A percentile compares a stretch with the other conserved stretches of the same genome.
These are phyloP conservation scores for Caiman crocodilus DNA, from an alignment of 2,797 vertebrate species.

Conservation along the genomic window DNA sequence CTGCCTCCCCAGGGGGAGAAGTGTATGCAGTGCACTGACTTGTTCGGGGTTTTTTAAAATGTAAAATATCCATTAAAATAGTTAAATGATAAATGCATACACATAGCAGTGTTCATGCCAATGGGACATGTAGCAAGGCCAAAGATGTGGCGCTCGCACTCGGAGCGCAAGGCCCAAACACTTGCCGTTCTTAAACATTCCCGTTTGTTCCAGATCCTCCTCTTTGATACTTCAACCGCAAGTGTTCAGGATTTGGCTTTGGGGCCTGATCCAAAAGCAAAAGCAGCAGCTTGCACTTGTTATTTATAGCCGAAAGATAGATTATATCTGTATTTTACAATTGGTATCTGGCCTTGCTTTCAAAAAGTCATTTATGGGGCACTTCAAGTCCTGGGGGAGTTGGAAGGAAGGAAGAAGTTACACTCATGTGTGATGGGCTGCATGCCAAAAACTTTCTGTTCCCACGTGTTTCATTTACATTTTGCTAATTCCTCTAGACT, in stretches of 20 bases:
- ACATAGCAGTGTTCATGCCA: neutral
- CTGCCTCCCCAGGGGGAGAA: neutral
- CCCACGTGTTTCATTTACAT: neutral
- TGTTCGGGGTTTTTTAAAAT: neutral
- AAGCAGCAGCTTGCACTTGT: neutral
- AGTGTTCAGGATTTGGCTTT: neutral
- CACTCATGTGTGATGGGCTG: neutral
- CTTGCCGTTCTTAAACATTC: neutral
- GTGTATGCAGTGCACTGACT: neutral
- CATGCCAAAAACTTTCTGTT: neutral
- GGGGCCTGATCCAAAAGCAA: neutral
- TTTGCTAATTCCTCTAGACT: accelerated
- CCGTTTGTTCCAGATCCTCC: neutral
- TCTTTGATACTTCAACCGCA: neutral
- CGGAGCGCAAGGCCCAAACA: neutral
- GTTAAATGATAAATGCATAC: neutral
- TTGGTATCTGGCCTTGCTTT: neutral
- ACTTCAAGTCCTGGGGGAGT: neutral
- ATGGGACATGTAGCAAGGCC: neutral
- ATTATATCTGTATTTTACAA: neutral
- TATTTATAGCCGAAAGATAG: neutral
- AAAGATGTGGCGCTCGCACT: neutral
- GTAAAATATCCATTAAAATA: neutral
- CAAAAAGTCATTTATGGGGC: neutral
- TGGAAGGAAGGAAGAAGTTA: neutral